phyloP scores from a whole-genome alignment of 2,113 vertebrate genomes.

The Nyctereutes procyonoides region DNA sequence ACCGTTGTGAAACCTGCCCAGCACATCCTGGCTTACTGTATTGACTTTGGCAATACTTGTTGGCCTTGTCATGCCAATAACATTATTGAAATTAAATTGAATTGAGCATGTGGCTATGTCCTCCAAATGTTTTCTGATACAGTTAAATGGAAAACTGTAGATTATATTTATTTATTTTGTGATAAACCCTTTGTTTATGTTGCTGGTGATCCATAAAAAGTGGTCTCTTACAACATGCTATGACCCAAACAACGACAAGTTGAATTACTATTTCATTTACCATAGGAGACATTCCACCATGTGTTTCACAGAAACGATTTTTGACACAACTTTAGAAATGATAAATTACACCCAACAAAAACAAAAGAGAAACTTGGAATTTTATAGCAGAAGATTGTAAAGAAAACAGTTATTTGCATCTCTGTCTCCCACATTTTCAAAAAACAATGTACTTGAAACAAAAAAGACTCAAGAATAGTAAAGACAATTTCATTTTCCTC shows the following conservation, averaged over 20 bases:
- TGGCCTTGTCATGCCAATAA: conserved; percentile 60
- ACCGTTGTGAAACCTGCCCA: neutral
- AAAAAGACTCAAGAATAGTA: conserved; percentile 43
- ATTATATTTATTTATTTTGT: conserved; percentile 69
- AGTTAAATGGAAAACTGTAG: conserved; percentile 60
- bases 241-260: conserved; percentile 71
- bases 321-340: conserved; percentile 73
- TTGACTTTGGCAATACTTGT: conserved; percentile 62
- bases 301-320: conserved; percentile 62
- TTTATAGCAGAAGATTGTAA: conserved; percentile 57
- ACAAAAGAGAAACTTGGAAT: conserved; percentile 52
- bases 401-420: conserved; percentile 69
- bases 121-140: conserved; percentile 60
- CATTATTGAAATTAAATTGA: conserved; percentile 59
- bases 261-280: conserved; percentile 61
- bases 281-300: conserved; percentile 56
- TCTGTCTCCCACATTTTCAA: conserved; percentile 34
- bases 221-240: neutral
- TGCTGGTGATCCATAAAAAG: conserved; percentile 57
- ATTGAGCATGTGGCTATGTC: conserved; percentile 30
- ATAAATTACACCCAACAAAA: conserved; percentile 77
- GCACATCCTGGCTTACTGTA: neutral
- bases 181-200: conserved; percentile 70
- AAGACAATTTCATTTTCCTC: conserved; percentile 65
- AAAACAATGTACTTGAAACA: conserved; percentile 14